A percentile compares a stretch with the other conserved stretches of the same genome.
Conservation (phyloP, 2,797 vertebrate species). For the Coccyzus lansbergi region DNA sequence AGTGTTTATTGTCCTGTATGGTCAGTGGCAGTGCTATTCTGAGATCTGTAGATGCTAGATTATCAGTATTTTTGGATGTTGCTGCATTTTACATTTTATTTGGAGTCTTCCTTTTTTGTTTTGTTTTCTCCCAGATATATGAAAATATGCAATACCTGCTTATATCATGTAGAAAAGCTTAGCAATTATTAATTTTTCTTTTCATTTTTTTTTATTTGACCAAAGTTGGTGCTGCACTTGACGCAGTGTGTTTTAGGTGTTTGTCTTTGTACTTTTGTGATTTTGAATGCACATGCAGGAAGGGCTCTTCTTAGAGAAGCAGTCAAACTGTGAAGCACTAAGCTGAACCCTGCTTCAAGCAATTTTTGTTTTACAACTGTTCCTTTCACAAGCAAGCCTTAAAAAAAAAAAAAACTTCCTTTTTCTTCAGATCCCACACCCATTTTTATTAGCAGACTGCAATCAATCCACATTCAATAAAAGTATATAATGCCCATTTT, state of each 20-base stretch:
- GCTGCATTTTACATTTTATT: constrained; percentile 88
- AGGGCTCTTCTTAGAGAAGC: constrained; percentile 87
- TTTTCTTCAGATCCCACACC: constrained; percentile 85
- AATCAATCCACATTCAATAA: constrained; percentile 86
- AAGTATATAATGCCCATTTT: constrained; percentile 87
- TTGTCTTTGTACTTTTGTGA: constrained; percentile 85
- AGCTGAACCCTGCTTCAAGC: constrained; percentile 88
- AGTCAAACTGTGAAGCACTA: constrained; percentile 89
- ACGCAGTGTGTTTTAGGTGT: constrained; percentile 84
- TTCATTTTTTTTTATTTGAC: constrained; percentile 84
- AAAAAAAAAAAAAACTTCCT: constrained; percentile 84
- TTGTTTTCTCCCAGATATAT: constrained; percentile 83
- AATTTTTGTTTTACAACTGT: constrained; percentile 85
- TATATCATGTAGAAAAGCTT: constrained; percentile 90
- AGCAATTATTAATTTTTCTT: constrained; percentile 81
- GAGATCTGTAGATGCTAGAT: constrained; percentile 83
- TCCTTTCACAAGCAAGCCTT: constrained; percentile 92
- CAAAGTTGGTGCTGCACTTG: constrained; percentile 91
- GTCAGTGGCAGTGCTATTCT: constrained; percentile 81
- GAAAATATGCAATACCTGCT: constrained; percentile 98
- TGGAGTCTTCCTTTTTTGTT: constrained; percentile 86
- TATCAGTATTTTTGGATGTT: constrained; percentile 88
- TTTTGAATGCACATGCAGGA: constrained; percentile 86
- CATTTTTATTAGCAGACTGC: constrained; percentile 86
- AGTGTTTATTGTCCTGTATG: constrained; percentile 82